Conservation (phyloP, 2,888 invertebrate genomes). For the Kryphioiulus occultus region DNA sequence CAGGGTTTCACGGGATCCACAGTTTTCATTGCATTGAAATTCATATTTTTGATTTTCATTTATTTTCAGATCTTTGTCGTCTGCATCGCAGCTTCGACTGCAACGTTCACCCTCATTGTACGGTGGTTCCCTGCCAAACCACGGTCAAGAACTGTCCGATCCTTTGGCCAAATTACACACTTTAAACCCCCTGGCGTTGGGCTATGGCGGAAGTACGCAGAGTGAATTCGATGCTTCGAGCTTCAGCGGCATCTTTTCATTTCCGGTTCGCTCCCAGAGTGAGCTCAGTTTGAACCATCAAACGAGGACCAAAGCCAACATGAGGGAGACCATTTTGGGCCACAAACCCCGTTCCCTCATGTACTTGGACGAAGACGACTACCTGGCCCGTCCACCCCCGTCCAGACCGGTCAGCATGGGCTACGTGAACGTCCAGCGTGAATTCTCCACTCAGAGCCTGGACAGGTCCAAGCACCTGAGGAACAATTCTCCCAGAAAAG, state of each 20-base stretch:
- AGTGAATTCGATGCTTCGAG: constrained; percentile 53
- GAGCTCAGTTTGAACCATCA: constrained; percentile 49
- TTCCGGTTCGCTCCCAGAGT: constrained; percentile 53
- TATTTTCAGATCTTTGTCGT: constrained; percentile 52
- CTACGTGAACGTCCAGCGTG: constrained; percentile 53
- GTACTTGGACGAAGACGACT: constrained; percentile 54
- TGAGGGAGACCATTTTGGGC: constrained; percentile 38
- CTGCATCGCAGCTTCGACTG: constrained; percentile 53
- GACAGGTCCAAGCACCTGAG: constrained; percentile 50
- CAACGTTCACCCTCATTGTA: constrained; percentile 51
- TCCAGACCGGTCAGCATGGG: constrained; percentile 53
- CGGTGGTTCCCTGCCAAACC: constrained; percentile 53
- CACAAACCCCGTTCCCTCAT: constrained; percentile 54
- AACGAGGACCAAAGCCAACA: neutral
- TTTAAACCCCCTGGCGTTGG: constrained; percentile 32
- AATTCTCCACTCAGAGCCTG: constrained; percentile 53
- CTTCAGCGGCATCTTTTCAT: constrained; percentile 50
- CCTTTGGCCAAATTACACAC: constrained; percentile 41
- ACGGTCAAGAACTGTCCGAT: constrained; percentile 48
- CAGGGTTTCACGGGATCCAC: too few relatives aligned
- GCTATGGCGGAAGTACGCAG: constrained; percentile 43
- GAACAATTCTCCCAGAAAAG: constrained; percentile 46
- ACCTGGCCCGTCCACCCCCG: constrained; percentile 58
- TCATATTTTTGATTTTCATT: too few relatives aligned
- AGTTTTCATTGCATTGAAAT: too few relatives aligned